phyloP scores from a whole-genome alignment of 2,888 invertebrate genomes.

The Xestia sexstrigata region DNA sequence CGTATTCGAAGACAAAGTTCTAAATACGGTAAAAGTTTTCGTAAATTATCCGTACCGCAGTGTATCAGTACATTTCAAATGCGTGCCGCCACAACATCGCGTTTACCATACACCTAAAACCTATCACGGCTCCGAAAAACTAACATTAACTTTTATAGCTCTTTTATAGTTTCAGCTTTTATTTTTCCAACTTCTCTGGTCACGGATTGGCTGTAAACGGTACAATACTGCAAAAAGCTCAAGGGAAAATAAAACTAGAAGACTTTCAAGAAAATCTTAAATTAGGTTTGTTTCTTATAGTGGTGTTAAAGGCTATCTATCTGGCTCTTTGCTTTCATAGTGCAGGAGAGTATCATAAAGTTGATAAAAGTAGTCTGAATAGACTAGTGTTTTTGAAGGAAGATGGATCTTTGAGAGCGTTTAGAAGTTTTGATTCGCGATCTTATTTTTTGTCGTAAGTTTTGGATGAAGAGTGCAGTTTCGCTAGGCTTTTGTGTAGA shows the following conservation, averaged over 20 bases:
- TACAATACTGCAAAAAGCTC: slow-evolving; percentile 54
- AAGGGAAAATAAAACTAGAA: slow-evolving; percentile 52
- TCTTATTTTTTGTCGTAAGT: neutral
- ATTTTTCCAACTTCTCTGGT: slow-evolving; percentile 58
- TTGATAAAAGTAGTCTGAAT: neutral
- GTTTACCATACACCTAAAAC: slow-evolving; percentile 48
- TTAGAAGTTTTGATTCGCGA: slow-evolving; percentile 13
- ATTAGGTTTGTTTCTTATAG: slow-evolving; percentile 57
- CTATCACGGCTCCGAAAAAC: slow-evolving; percentile 47
- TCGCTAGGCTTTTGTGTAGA: neutral
- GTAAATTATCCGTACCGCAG: neutral
- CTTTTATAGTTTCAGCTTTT: slow-evolving; percentile 58
- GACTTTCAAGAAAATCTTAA: slow-evolving; percentile 58
- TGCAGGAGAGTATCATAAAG: slow-evolving; percentile 35
- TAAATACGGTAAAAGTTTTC: neutral
- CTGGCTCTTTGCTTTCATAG: slow-evolving; percentile 20
- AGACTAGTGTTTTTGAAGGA: neutral
- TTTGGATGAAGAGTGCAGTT: neutral
- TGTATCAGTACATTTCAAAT: slow-evolving; percentile 2
- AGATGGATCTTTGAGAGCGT: neutral
- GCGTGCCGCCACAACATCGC: slow-evolving; percentile 44
- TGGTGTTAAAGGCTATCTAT: slow-evolving; percentile 37
- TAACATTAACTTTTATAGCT: slow-evolving; percentile 56
- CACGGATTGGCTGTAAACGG: slow-evolving; percentile 52
- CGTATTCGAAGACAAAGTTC: neutral